Base-by-base conservation (phyloP, 2,113 vertebrate genomes). In the Meleagris gallopavo region DNA sequence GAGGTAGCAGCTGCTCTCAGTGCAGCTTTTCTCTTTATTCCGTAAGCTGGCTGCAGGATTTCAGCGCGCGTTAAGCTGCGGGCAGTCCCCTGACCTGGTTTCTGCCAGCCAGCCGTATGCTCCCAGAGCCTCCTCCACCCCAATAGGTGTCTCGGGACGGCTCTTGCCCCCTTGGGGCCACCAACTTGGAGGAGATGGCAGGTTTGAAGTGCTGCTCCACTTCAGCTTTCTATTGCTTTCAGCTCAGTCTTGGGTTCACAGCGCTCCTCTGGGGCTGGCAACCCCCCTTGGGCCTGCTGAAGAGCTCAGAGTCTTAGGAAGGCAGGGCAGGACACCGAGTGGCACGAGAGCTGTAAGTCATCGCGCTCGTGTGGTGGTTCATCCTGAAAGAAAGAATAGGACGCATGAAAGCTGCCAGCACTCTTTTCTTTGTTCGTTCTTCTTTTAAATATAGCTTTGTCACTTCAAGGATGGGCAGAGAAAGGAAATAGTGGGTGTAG, bases 81-180 rank as follows among this genome's bases (percentile, higher is more conserved):
- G 93, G 94, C 96, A 83, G 71, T 40, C 83, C 86, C 45, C 75
- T 91, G 73, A 93, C 96, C 95, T 92, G 79, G 4, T 85, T 96
- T 93, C 57, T 40, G 38, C 82, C n/a, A 77, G 77, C 1, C 5
- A 79, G 75, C 86, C 29, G 13, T 73, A 52, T 70, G 90, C 92
- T 67, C 21, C 52, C 81, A 80, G 50, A 70, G 71, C 22, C 65
- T 71, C 73, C 78, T 45, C 20, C 0, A 62, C 3, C 0, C 77
- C 78, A 80, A 88, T 84, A 66, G 89, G 93, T 79, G 79, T 40
- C 86, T 73, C 40, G 90, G 65, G 30, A 75, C 74, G 67, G 64
- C 78, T 83, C 71, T 69, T 81, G 69, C 62, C 75, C 40, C 40
- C 84, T 34, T 18, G 8, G 81, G 90, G 46, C 71, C 11, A 25